Conservation (phyloP, 2,797 vertebrate species). For the Lacerta agilis region DNA sequence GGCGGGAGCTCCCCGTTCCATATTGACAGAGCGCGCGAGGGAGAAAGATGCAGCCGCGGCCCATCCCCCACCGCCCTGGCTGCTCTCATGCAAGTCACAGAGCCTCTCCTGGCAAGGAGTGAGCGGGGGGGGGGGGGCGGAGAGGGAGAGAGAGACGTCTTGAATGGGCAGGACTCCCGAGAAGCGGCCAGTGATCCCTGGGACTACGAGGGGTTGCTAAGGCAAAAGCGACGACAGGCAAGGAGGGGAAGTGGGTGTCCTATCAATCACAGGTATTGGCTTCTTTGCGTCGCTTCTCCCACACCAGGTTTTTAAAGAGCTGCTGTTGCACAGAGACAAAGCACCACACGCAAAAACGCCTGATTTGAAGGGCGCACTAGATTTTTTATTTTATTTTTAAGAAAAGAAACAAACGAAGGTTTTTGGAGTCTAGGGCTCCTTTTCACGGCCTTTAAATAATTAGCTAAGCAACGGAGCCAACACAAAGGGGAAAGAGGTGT, state of each 20-base stretch:
- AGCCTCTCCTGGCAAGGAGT: conserved; percentile 21
- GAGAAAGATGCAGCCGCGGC: not conserved
- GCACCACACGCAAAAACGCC: conserved; percentile 20
- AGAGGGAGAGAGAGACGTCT: conserved; percentile 26
- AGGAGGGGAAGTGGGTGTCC: conserved; percentile 43
- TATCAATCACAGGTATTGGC: conserved; percentile 63
- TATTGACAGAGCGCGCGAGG: not conserved
- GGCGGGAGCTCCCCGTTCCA: not conserved
- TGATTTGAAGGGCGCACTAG: not conserved
- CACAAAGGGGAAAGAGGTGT: conserved; percentile 1
- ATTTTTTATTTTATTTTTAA: not conserved
- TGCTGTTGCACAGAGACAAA: conserved; percentile 45
- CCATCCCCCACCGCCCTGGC: conserved; percentile 11
- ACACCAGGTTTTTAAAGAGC: not conserved
- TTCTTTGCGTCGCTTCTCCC: conserved; percentile 35
- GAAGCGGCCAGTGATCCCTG: conserved; percentile 18
- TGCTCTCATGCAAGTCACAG: conserved; percentile 48
- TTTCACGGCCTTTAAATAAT: not conserved
- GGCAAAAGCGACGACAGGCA: conserved; percentile 64
- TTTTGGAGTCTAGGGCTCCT: not conserved
- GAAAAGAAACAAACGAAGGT: not conserved
- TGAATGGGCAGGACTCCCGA: conserved; percentile 30
- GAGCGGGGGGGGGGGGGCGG: conserved; percentile 8
- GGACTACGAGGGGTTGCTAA: conserved; percentile 68
- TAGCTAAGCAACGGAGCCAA: not conserved